These are phyloP conservation scores for Oncorhynchus keta DNA, from an alignment of 2,113 vertebrate species.

Conservation along the genomic window DNA sequence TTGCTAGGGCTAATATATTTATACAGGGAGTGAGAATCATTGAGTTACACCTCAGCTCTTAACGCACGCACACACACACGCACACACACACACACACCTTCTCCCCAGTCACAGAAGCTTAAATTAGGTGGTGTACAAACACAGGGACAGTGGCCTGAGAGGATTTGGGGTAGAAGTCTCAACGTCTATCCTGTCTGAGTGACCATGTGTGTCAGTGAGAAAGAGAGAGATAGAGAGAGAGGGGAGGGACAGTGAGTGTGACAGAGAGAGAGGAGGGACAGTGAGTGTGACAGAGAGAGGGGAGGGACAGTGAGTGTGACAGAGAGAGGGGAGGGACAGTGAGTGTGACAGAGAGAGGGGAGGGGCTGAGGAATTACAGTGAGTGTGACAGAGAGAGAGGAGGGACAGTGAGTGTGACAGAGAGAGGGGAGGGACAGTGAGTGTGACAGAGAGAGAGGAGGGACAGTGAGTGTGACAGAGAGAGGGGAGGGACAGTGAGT, in stretches of 20 bases:
- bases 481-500: too few relatives aligned
- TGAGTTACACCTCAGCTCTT: not conserved
- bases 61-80: not conserved
- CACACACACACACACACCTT: not conserved
- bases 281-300: not conserved
- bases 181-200: not conserved
- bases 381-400: too few relatives aligned
- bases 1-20: not conserved
- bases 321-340: too few relatives aligned
- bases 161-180: not conserved
- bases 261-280: not conserved
- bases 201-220: too few relatives aligned
- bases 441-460: too few relatives aligned
- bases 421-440: too few relatives aligned
- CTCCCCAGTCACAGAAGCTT: not conserved
- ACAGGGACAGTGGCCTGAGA: not conserved
- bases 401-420: too few relatives aligned
- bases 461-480: too few relatives aligned
- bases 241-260: not conserved
- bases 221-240: too few relatives aligned
- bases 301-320: too few relatives aligned
- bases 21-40: not conserved
- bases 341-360: too few relatives aligned
- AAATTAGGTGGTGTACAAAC: not conserved
- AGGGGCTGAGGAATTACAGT: too few relatives aligned